Conservation (phyloP, 2,888 invertebrate genomes). For the Sarcophaga carnaria region DNA sequence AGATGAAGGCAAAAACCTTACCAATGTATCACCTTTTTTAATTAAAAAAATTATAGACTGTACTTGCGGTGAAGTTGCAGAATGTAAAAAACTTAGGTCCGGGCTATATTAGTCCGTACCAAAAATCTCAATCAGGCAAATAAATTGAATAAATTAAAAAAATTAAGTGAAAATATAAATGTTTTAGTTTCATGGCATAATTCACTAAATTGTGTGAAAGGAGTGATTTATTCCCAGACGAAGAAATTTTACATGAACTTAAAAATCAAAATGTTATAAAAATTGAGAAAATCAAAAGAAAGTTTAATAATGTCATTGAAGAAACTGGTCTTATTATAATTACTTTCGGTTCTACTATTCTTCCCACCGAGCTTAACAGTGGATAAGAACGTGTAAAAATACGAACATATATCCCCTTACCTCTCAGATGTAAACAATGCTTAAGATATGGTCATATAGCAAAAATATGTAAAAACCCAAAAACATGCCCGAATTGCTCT, state of each 20-base stretch:
- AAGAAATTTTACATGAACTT: neutral
- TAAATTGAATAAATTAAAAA: neutral
- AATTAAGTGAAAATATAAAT: no score
- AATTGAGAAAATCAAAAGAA: neutral
- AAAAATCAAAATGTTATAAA: conserved; percentile 12
- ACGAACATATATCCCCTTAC: neutral
- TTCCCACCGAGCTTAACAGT: neutral
- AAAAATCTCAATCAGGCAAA: no score
- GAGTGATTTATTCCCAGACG: neutral
- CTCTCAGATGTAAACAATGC: neutral
- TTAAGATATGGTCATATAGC: neutral
- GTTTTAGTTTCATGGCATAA: no score
- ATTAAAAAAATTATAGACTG: no score
- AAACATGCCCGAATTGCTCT: neutral
- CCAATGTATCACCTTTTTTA: no score
- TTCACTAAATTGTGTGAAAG: no score
- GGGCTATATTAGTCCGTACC: no score
- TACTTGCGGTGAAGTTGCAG: no score
- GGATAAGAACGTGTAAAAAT: neutral
- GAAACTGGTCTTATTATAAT: neutral
- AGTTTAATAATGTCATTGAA: neutral
- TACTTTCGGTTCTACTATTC: neutral
- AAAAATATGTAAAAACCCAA: conserved; percentile 2
- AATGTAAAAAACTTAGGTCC: no score
- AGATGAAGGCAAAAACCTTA: no score